phyloP scores from a whole-genome alignment of 2,888 invertebrate species.

The Catocala nupta region DNA sequence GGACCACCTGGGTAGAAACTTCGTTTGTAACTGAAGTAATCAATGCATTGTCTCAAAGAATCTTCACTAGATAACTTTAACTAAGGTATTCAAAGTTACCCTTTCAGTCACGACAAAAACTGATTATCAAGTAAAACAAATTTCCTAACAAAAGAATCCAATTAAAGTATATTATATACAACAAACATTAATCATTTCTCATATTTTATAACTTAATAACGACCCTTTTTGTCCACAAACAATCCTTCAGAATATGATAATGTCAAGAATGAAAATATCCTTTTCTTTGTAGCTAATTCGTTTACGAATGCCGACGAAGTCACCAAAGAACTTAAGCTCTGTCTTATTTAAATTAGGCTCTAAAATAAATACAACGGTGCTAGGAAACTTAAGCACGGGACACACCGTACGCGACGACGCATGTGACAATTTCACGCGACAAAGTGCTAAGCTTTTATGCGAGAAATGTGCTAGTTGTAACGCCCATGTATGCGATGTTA shows the following conservation, averaged over 20 bases:
- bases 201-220: slow-evolving; percentile 24
- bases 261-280: slow-evolving; percentile 64
- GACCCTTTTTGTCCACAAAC: slow-evolving; percentile 32
- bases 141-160: neutral
- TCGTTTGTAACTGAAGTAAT: no score
- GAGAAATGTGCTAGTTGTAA: slow-evolving; percentile 4
- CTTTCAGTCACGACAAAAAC: no score
- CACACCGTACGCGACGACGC: slow-evolving; percentile 25
- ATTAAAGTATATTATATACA: neutral
- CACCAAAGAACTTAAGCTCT: slow-evolving; percentile 80
- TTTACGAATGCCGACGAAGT: slow-evolving; percentile 77
- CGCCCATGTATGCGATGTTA: slow-evolving; percentile 3
- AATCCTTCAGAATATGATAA: slow-evolving; percentile 60
- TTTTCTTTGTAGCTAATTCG: slow-evolving; percentile 76
- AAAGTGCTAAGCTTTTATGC: slow-evolving; percentile 23
- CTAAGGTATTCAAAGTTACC: no score
- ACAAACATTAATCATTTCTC: slow-evolving; percentile 9
- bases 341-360: slow-evolving; percentile 85
- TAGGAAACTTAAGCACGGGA: slow-evolving; percentile 40
- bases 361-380: slow-evolving; percentile 80
- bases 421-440: slow-evolving; percentile 26
- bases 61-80: no score
- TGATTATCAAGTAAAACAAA: neutral
- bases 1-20: no score
- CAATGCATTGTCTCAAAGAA: no score